phyloP scores from a whole-genome alignment of 1,140 invertebrate species.

The Musca vetustissima region DNA sequence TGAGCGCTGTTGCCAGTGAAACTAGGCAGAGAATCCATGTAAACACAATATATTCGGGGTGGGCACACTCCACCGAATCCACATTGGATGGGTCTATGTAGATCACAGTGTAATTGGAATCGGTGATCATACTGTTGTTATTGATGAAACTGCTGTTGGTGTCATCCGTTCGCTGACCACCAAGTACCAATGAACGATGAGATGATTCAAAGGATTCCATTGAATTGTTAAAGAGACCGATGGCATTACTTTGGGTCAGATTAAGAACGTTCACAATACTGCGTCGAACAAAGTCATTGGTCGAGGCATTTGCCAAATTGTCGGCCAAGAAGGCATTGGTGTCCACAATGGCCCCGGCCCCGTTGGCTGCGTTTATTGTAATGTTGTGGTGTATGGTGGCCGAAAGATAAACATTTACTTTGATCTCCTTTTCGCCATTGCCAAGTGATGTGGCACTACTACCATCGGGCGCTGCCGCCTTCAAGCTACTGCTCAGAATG shows the following conservation, averaged over 20 bases:
- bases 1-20: conserved; percentile 87
- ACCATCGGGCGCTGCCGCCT: neutral
- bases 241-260: conserved; percentile 31
- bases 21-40: conserved; percentile 92
- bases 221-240: conserved; percentile 19
- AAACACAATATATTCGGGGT: conserved; percentile 88
- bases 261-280: conserved; percentile 41
- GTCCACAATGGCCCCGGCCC: conserved; percentile 33
- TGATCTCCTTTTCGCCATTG: conserved; percentile 40
- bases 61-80: conserved; percentile 56
- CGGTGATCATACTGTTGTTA: neutral
- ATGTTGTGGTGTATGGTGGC: conserved; percentile 56
- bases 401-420: conserved; percentile 51
- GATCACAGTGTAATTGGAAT: conserved; percentile 2
- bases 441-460: neutral
- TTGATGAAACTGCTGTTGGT: neutral
- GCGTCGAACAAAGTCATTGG: conserved; percentile 38
- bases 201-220: conserved; percentile 40
- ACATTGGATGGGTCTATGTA: neutral
- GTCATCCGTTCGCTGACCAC: neutral
- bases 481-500: neutral
- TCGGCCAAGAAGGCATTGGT: conserved; percentile 31
- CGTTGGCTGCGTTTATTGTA: conserved; percentile 46
- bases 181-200: conserved; percentile 2
- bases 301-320: conserved; percentile 34